A percentile compares a stretch with the other conserved stretches of the same genome.
phyloP scores from a whole-genome alignment of 2,113 vertebrate genomes.

The Nannobrachium achirus region DNA sequence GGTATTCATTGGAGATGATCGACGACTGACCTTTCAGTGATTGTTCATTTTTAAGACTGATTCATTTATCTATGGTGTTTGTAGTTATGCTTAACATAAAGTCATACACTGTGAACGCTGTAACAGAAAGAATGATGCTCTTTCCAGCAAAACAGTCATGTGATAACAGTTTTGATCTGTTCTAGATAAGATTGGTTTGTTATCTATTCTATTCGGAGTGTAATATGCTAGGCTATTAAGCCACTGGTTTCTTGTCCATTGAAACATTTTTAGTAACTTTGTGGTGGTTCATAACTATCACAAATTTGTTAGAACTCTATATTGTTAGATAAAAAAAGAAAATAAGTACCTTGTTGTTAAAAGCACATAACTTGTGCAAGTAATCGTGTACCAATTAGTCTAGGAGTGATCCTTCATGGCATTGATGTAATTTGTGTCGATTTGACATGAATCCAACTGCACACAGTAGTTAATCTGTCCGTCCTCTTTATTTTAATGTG shows the following conservation, averaged over 20 bases:
- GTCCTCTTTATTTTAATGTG: too few species aligned
- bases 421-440: too few species aligned
- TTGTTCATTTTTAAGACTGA: too few species aligned
- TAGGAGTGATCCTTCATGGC: too few species aligned
- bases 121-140: not conserved
- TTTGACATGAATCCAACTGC: too few species aligned
- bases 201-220: slow-evolving; percentile 3
- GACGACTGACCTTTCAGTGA: too few species aligned
- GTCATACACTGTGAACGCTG: slow-evolving; percentile 13
- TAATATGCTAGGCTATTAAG: too few species aligned
- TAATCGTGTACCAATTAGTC: not conserved
- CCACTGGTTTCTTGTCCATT: not conserved
- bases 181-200: too few species aligned
- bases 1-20: too few species aligned
- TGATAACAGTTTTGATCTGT: not conserved
- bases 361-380: not conserved
- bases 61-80: slow-evolving; percentile 5
- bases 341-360: not conserved
- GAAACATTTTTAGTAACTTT: not conserved
- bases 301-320: not conserved
- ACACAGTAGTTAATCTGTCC: too few species aligned
- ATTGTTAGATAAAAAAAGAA: not conserved
- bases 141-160: not conserved
- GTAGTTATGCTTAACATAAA: not conserved
- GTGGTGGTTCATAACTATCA: not conserved